Evolutionary conservation across 2,888 invertebrate species (phyloP), one percentile per base, ranked within the genome.

Genomic region (Stenodema calcarata): DNA sequence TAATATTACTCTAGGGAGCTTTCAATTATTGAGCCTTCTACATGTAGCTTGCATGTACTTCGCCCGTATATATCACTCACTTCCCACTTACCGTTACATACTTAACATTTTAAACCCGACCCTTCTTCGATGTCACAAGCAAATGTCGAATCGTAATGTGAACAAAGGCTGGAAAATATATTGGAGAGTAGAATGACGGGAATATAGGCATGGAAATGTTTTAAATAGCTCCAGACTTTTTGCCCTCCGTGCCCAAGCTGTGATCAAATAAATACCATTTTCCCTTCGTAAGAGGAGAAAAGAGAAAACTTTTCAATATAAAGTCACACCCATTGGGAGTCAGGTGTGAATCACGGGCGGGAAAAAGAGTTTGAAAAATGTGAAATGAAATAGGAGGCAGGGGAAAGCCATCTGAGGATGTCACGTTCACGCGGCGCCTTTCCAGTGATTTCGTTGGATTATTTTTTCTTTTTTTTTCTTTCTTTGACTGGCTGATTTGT

Each of bases 301-400:
- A 75, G 16, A 47, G 75, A 75, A 82, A 84, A 84, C 84, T 84
- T 84, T 84, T 84, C 84, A 84, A 84, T 84, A 84, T 84, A 44
- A 84, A 84, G 84, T 75, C 84, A 73, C 27, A 18, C 44, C 73
- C 47, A 42, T 69, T 41, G 82, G 84, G 73, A 70, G 84, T 80
- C 84, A 84, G 84, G 84, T 84, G 84, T 84, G 84, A 84, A 73
- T 84, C 84, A 84, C 73, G 70, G 75, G 41, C 42, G 35, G 23
- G 82, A 41, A 84, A 84, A 28, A 47, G 84, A 47, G 73, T 84
- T 84, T 75, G 84, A 84, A 35, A 84, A 84, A 75, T 73, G 84
- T 84, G 84, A 73, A 84, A 84, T 80, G 80, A 80, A 80, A 80
- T 30, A 16, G 80, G 80, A 80, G 54, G 44, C 23, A 62, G 80